Base-by-base conservation (phyloP, 92 coral and sea anemone genomes). In the Porites evermanni region DNA sequence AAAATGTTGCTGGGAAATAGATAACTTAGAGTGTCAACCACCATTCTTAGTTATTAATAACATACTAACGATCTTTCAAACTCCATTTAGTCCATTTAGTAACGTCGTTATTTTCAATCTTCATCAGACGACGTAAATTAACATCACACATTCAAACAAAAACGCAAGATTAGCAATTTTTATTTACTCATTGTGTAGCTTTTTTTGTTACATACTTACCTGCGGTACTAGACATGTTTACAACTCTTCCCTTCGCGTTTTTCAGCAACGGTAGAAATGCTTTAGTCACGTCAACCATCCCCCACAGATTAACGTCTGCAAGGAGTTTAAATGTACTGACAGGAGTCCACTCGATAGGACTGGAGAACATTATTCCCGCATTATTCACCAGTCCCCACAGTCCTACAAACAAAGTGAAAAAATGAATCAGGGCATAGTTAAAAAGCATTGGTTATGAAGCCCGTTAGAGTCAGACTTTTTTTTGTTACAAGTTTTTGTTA, bases 241-340 rank as follows among this genome's bases (percentile, higher is more conserved):
- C 72, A 12, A 91, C 84, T 51, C 94, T 79, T 12, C 94, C 94
- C 67, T 47, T 52, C 61, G 82, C 67, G 54, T 79, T 77, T 79
- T 87, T 87, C 65, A 91, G 61, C 50, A 91, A 67, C n/a, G 94
- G 94, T 58, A 91, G 72, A 60, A 91, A 91, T 2, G 91, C 54
- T 75, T 91, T 91, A n/a, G 91, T 82, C 50, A 91, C 86, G 54
- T 87, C 88, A 50, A 91, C 26, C 79, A 73, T 47, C 52, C 94
- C 94, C 94, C 94, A 91, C 67, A 91, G 79, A 78, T 91, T 91
- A 17, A 91, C 94, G 84, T 91, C 94, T 20, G 88, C 89, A 12
- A 66, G 67, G 54, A 75, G 73, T 72, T 87, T 87, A 70, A 91
- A 74, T 18, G n/a, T 29, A 53, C 78, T 38, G 51, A 87, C 50